Conservation (phyloP, 2,113 vertebrate genomes). For the Ranitomeya imitator region DNA sequence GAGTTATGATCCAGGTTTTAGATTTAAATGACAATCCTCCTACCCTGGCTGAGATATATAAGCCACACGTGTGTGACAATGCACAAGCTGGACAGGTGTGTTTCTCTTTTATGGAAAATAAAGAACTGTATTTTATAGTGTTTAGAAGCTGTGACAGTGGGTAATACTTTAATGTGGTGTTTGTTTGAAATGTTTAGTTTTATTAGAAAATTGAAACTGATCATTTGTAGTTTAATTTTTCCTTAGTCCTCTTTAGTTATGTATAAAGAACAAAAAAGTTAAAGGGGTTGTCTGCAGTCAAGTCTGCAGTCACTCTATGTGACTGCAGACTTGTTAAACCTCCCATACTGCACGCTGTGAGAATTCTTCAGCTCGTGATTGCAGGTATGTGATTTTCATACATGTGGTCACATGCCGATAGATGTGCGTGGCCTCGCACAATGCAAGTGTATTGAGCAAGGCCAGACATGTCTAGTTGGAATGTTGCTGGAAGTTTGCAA, state of each 20-base stretch:
- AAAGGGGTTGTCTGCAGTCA: no score
- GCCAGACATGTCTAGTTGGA: no score
- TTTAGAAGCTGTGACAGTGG: neutral
- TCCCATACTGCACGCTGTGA: no score
- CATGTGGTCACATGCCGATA: no score
- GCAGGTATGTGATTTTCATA: no score
- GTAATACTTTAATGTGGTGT: neutral
- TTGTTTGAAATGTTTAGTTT: neutral
- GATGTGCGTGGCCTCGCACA: no score
- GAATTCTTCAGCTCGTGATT: no score
- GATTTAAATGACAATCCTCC: slow-evolving; percentile 90
- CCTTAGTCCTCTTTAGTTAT: no score
- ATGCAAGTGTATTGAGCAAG: no score
- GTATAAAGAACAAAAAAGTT: neutral
- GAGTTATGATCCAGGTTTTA: slow-evolving; percentile 81
- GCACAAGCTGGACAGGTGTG: slow-evolving; percentile 78
- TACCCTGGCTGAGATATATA: slow-evolving; percentile 81
- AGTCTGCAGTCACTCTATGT: no score
- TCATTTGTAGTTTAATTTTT: neutral
- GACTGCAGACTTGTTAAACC: no score
- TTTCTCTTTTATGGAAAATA: neutral
- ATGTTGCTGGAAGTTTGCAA: no score
- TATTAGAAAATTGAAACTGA: neutral
- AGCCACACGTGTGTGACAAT: slow-evolving; percentile 84
- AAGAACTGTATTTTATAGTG: neutral